Conservation (phyloP, 2,888 invertebrate species). For the Cistogaster globosa region DNA sequence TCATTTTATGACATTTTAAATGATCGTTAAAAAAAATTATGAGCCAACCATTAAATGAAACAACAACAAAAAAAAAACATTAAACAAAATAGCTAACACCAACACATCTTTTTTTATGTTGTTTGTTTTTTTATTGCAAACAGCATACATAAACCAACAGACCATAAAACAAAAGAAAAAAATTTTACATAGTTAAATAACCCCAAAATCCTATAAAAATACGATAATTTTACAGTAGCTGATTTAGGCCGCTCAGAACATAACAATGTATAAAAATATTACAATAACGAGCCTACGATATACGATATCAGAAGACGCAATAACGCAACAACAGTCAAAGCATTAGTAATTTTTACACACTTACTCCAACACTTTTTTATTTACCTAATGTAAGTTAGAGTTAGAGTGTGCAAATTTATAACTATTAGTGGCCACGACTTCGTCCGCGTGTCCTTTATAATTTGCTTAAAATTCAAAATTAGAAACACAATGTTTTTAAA, state of each 20-base stretch:
- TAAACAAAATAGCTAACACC: conserved; percentile 23
- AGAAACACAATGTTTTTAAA: no score
- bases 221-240: conserved; percentile 70
- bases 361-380: no score
- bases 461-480: no score
- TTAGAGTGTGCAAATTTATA: no score
- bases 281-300: conserved; percentile 29
- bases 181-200: conserved; percentile 10
- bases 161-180: conserved; percentile 43
- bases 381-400: no score
- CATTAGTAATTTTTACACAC: no score
- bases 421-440: no score
- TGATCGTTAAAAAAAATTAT: conserved; percentile 71
- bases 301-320: not conserved
- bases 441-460: no score
- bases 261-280: not conserved
- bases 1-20: conserved; percentile 70
- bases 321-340: no score
- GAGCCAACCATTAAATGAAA: conserved; percentile 57
- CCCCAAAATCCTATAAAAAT: conserved; percentile 73
- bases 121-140: conserved; percentile 8
- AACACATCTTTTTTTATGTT: conserved; percentile 30
- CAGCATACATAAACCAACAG: not conserved
- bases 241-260: conserved; percentile 25
- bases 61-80: conserved; percentile 10